Conservation (phyloP, 37 sponge, comb jelly and placozoan species). For the Lycopodina hypogea region DNA sequence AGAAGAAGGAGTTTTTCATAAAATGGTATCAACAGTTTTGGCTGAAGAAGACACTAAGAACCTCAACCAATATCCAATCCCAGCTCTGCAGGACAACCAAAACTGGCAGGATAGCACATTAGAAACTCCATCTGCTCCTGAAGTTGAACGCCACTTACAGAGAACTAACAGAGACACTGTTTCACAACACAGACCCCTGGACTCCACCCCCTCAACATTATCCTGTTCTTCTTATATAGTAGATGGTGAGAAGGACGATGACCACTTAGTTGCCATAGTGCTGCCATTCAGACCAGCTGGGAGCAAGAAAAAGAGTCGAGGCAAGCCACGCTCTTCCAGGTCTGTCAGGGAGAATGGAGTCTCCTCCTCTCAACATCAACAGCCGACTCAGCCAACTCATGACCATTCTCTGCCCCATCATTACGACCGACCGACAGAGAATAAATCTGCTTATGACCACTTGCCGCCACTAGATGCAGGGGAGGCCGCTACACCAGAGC, state of each 20-base stretch:
- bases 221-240: not conserved
- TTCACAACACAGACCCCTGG: not conserved
- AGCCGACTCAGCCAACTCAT: too few relatives aligned
- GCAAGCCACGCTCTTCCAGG: not conserved
- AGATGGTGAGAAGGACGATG: not conserved
- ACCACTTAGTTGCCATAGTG: not conserved
- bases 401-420: not conserved
- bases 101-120: not conserved
- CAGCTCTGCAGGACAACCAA: too few relatives aligned
- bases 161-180: not conserved
- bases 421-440: not conserved
- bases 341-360: constrained; percentile 19
- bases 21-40: too few relatives aligned
- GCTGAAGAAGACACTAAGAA: too few relatives aligned
- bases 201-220: too few relatives aligned
- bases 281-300: not conserved
- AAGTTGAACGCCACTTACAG: not conserved
- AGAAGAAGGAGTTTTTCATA: too few relatives aligned
- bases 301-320: not conserved
- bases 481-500: not conserved
- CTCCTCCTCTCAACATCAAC: not conserved
- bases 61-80: too few relatives aligned
- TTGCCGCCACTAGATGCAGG: not conserved
- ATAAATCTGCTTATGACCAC: constrained; percentile 20
- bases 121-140: not conserved